phyloP scores from a whole-genome alignment of 2,888 invertebrate genomes.

The Agriopis aurantiaria region DNA sequence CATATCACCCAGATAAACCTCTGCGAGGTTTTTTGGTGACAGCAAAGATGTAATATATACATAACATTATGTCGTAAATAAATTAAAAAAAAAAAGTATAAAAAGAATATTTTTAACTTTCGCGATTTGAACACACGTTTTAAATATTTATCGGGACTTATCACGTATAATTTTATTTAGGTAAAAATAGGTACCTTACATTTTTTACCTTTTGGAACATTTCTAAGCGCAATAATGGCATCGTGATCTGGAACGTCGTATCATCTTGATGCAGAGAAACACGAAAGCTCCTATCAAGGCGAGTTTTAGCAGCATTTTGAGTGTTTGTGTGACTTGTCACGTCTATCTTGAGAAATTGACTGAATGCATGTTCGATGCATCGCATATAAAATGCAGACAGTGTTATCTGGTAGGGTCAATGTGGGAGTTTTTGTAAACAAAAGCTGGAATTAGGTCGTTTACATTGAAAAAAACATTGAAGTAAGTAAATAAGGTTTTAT shows the following conservation, averaged over 20 bases:
- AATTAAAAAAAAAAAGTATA: too few relatives aligned
- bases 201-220: conserved; percentile 1
- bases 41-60: too few relatives aligned
- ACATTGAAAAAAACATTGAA: too few relatives aligned
- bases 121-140: too few relatives aligned
- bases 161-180: too few relatives aligned
- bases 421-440: conserved; percentile 50
- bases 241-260: conserved; percentile 31
- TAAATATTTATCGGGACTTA: too few relatives aligned
- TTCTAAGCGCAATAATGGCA: conserved; percentile 21
- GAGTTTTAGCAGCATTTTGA: conserved; percentile 30
- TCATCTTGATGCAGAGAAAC: conserved; percentile 30
- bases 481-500: conserved; percentile 1
- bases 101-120: too few relatives aligned
- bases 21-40: too few relatives aligned
- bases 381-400: conserved; percentile 24
- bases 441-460: conserved; percentile 24
- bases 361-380: conserved; percentile 12
- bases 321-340: conserved; percentile 2
- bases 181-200: too few relatives aligned
- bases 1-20: too few relatives aligned
- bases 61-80: too few relatives aligned
- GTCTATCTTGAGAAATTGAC: conserved; percentile 18
- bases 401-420: conserved; percentile 31
- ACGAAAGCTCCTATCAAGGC: conserved; percentile 35